A percentile compares a stretch with the other conserved stretches of the same genome.
Conservation (phyloP, 2,113 vertebrate genomes). For the Sorex araneus region DNA sequence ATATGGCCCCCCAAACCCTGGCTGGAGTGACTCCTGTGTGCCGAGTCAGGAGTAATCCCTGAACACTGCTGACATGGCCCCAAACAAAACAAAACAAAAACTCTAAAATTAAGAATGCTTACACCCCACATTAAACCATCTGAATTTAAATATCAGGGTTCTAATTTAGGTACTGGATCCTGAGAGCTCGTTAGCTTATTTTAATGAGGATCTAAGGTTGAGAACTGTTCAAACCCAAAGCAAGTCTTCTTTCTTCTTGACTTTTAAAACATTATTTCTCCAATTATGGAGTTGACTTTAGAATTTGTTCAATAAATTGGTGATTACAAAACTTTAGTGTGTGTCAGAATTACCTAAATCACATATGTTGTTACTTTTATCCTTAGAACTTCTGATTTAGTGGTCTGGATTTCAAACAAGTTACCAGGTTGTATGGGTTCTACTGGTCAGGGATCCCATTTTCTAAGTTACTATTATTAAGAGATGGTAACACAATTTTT, state of each 20-base stretch:
- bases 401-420: conserved; percentile 45
- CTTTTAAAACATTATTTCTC: conserved; percentile 1
- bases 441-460: background rate
- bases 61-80: too few relatives aligned
- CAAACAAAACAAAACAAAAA: too few relatives aligned
- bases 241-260: background rate
- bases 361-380: background rate
- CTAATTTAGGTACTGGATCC: too few relatives aligned
- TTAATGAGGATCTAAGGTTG: background rate
- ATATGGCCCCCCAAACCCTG: too few relatives aligned
- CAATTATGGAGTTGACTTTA: background rate
- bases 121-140: background rate
- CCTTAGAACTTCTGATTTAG: conserved; percentile 1
- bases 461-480: background rate
- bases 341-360: conserved; percentile 1
- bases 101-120: background rate
- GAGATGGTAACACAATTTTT: background rate
- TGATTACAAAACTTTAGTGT: background rate
- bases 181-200: background rate
- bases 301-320: background rate
- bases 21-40: too few relatives aligned
- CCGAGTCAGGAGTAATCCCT: too few relatives aligned
- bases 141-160: background rate
- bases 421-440: background rate
- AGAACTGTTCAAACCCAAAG: conserved; percentile 45